Conservation (phyloP, 2,888 invertebrate species). For the Pocota personata region DNA sequence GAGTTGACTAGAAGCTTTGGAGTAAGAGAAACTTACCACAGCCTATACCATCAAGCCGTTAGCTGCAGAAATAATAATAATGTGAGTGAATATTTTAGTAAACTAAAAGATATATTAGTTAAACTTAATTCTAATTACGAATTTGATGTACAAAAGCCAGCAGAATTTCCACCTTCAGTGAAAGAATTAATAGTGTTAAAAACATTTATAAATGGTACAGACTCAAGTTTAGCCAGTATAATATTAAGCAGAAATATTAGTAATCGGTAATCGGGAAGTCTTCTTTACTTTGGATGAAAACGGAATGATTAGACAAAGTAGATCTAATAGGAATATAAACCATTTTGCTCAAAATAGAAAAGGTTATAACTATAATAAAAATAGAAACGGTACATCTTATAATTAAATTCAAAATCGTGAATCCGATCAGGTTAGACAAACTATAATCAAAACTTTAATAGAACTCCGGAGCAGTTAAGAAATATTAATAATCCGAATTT, state of each 20-base stretch:
- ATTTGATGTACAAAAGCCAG: background rate
- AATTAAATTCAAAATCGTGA: background rate
- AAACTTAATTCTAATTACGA: background rate
- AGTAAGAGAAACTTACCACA: too few relatives aligned
- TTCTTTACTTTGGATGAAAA: background rate
- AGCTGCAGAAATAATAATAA: constrained; percentile 1
- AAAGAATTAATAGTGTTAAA: background rate
- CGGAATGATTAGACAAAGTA: background rate
- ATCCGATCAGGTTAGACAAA: background rate
- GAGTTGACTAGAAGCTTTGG: background rate
- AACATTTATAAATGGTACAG: background rate
- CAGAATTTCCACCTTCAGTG: background rate
- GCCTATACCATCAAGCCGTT: background rate
- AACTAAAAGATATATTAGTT: background rate
- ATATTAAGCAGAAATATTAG: too few relatives aligned
- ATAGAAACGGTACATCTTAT: background rate
- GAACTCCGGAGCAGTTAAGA: background rate
- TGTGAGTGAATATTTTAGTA: constrained; percentile 1
- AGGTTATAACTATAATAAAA: constrained; percentile 7
- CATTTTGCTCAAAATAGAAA: too few relatives aligned
- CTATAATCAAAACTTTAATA: background rate
- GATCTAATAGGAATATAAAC: background rate
- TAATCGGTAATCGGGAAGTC: too few relatives aligned
- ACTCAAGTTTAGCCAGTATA: background rate
- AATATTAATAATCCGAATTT: background rate